These are phyloP conservation scores for Linnaemya tessellans DNA, from an alignment of 2,888 invertebrate genomes.

Conservation along the genomic window DNA sequence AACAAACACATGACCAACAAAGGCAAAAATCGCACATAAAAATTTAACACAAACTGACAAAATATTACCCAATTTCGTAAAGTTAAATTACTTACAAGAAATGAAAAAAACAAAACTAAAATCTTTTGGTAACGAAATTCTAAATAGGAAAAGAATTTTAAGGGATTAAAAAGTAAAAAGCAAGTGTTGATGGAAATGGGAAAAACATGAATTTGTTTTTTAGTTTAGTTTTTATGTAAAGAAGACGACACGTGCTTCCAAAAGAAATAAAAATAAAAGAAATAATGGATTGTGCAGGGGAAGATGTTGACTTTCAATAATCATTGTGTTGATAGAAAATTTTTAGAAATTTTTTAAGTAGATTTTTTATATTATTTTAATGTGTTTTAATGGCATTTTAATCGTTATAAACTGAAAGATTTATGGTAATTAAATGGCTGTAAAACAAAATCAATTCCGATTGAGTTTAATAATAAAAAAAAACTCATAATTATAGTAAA, in stretches of 20 bases:
- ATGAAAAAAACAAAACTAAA: background rate
- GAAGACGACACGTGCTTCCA: slow-evolving; percentile 58
- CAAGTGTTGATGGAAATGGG: slow-evolving; percentile 68
- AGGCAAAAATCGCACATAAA: background rate
- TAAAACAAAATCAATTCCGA: slow-evolving; percentile 18
- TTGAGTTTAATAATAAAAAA: background rate
- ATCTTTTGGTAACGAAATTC: background rate
- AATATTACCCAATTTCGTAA: slow-evolving; percentile 54
- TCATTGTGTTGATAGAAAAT: slow-evolving; percentile 30
- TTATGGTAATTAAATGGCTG: slow-evolving; percentile 46
- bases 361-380: slow-evolving; percentile 50
- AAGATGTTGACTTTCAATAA: background rate
- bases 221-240: slow-evolving; percentile 9
- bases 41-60: slow-evolving; percentile 58
- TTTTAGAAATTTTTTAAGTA: slow-evolving; percentile 50
- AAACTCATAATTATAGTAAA: background rate
- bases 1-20: slow-evolving; percentile 5
- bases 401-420: slow-evolving; percentile 67
- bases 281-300: slow-evolving; percentile 13
- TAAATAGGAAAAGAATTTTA: slow-evolving; percentile 23
- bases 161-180: slow-evolving; percentile 45
- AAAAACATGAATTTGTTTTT: slow-evolving; percentile 16
- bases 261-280: background rate
- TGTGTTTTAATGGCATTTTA: slow-evolving; percentile 68
- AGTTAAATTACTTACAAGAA: slow-evolving; percentile 32